Percentiles rank a stretch among this genome's conserved stretches.
Evolutionary conservation across 2,113 vertebrate genomes (phyloP).

Genomic region (Callocephalon fimbriatum): DNA sequence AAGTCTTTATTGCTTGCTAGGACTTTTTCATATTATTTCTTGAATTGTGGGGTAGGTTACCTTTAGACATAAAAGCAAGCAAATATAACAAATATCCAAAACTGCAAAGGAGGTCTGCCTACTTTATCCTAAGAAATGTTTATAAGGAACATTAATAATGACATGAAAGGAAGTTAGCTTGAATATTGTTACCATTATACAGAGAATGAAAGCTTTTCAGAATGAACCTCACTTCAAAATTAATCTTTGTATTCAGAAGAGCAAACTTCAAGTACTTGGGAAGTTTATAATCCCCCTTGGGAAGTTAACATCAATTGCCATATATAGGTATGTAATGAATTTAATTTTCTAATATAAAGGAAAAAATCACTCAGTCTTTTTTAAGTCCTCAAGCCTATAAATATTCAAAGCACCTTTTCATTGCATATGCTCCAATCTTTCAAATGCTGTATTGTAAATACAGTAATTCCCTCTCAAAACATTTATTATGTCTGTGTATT

Average conservation of each 20-base stretch:
- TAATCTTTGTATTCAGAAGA: not conserved
- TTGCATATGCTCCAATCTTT: not conserved
- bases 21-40: no score
- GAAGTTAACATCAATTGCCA: not conserved
- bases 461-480: not conserved
- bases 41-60: no score
- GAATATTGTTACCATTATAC: not conserved
- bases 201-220: not conserved
- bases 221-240: not conserved
- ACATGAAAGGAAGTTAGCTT: not conserved
- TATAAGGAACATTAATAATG: not conserved
- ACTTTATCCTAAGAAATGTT: not conserved
- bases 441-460: not conserved
- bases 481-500: not conserved
- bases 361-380: not conserved
- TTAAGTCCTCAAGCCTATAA: not conserved
- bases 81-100: not conserved
- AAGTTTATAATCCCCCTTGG: not conserved
- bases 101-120: not conserved
- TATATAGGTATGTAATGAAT: not conserved
- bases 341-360: not conserved
- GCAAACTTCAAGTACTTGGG: not conserved
- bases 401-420: not conserved
- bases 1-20: no score
- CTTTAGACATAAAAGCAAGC: not conserved